Evolutionary conservation across 2,797 vertebrate genomes (phyloP).

Genomic region (Avahi laniger): DNA sequence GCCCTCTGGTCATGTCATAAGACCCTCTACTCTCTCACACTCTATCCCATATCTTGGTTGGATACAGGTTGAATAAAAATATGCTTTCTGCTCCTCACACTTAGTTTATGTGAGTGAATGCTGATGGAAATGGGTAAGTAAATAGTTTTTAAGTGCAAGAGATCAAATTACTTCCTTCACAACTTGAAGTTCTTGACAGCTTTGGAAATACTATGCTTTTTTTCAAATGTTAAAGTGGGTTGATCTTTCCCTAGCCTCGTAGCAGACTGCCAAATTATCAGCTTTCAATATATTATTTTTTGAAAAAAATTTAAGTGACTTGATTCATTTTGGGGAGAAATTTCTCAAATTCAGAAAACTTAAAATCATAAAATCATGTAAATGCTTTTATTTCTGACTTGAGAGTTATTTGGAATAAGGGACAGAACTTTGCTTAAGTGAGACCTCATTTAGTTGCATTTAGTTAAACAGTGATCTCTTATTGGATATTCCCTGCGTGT

Average conservation of each 20-base stretch:
- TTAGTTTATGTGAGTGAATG: conserved; percentile 60
- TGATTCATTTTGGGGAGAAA: background rate
- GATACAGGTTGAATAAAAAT: conserved; percentile 36
- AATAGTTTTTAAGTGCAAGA: conserved; percentile 61
- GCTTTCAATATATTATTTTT: conserved; percentile 23
- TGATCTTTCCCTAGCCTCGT: conserved; percentile 41
- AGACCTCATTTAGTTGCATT: background rate
- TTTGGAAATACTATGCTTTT: conserved; percentile 43
- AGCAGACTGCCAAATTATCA: conserved; percentile 44
- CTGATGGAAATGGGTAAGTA: conserved; percentile 60
- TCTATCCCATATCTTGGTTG: background rate
- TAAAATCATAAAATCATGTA: background rate
- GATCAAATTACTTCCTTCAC: conserved; percentile 62
- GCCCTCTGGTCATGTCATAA: background rate
- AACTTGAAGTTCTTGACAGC: conserved; percentile 47
- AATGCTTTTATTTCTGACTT: conserved; percentile 38
- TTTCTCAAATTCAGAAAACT: conserved; percentile 35
- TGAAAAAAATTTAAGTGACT: background rate
- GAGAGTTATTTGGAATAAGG: background rate
- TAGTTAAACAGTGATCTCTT: background rate
- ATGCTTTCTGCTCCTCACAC: conserved; percentile 52
- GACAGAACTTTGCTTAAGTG: background rate
- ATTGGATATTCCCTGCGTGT: background rate
- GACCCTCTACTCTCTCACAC: background rate
- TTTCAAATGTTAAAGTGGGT: background rate